Evolutionary conservation across 2,797 vertebrate species (phyloP).

Genomic region (Tadarida brasiliensis): DNA sequence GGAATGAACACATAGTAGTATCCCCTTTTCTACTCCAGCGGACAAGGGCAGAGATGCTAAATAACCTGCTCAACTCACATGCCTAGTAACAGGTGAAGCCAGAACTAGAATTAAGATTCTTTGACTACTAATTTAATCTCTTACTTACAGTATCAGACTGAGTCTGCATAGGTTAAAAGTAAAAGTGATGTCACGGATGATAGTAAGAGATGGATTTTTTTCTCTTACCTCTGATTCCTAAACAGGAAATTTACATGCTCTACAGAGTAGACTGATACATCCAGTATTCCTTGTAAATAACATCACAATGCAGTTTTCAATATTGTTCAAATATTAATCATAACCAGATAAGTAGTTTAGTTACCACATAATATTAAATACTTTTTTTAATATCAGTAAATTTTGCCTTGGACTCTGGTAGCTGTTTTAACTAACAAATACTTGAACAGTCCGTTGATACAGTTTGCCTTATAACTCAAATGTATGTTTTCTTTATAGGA

Average conservation of each 20-base stretch:
- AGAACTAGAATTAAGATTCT: not conserved
- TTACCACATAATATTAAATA: not conserved
- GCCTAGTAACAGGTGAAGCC: not conserved
- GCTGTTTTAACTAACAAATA: constrained; percentile 38
- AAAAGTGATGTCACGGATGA: not conserved
- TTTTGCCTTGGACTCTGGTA: constrained; percentile 15
- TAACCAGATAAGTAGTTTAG: not conserved
- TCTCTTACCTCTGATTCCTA: constrained; percentile 27
- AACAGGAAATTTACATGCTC: not conserved
- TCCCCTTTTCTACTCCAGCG: not conserved
- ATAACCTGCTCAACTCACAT: not conserved
- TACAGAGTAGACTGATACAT: not conserved
- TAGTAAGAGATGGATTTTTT: constrained; percentile 3
- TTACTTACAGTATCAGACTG: not conserved
- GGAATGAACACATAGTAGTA: not conserved
- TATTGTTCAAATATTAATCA: not conserved
- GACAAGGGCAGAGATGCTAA: not conserved
- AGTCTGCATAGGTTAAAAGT: not conserved
- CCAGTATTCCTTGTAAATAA: not conserved
- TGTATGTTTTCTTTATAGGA: constrained; percentile 88
- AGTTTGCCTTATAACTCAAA: constrained; percentile 22
- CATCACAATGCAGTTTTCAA: not conserved
- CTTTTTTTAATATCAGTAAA: constrained; percentile 6
- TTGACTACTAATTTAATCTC: not conserved
- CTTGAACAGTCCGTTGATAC: constrained; percentile 10